Base-by-base conservation (phyloP, 2,888 invertebrate species). In the Danaus chrysippus region DNA sequence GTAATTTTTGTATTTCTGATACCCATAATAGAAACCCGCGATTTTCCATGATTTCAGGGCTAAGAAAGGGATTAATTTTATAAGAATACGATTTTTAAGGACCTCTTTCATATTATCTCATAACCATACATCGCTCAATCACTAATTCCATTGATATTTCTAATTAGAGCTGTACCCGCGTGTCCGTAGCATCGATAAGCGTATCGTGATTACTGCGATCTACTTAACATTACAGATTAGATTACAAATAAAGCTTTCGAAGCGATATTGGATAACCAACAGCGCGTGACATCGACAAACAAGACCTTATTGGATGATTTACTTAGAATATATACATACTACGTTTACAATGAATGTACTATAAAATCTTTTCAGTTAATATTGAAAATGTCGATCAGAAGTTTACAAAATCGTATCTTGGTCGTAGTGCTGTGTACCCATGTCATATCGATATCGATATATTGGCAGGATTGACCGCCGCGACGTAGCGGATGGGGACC, bases 401-500 rank as follows among this genome's bases (percentile, higher is more conserved):
- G n/a, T 52, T 11, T 42, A 58, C 58, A 53, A 69, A 67, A 76
- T 81, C 84, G 85, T 85, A 84, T 78, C 83, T 85, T 84, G 87
- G 86, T 81, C 83, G 74, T 77, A 81, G 79, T 77, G 77, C 74
- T 85, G 83, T 82, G 74, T 70, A 73, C 69, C 75, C 75, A 73
- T 73, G 68, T 78, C 81, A 84, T 79, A 86, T 83, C 81, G 84
- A 80, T 84, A 80, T 82, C 86, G 86, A 83, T 84, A 84, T 82
- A 86, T 90, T 85, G 88, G 82, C 90, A 91, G 90, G 90, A 88
- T 91, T 81, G 89, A 87, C 83, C 90, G 91, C 78, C 90, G 91
- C 72, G 90, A 89, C 80, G 87, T 81, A 66, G 76, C 80, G 76
- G 82, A 79, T 63, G 88, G 82, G 72, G 87, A 84, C 68, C 82